Evolutionary conservation across 2,113 vertebrate genomes (phyloP), one percentile per base, ranked within the genome.

Genomic region (Myxocyprinus asiaticus): DNA sequence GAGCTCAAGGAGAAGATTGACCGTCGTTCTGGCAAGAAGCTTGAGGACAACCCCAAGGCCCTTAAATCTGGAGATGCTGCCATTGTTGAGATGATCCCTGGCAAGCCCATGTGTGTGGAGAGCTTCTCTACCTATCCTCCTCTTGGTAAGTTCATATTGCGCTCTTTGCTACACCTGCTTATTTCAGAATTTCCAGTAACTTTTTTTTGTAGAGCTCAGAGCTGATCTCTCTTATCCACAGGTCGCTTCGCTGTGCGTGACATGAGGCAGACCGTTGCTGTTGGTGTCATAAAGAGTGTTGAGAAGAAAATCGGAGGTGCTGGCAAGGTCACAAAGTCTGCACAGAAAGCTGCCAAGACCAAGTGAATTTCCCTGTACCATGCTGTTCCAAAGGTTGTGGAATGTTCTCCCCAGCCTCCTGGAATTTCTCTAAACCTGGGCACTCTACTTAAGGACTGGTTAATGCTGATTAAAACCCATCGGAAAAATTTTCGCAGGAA

Each of bases 401-500:
- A 48, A 45, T 61, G 67, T 85, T 85, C 86, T 85, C 86, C 83
- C 56, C 86, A 79, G 79, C 85, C 85, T 73, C 89, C 85, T 84
- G 87, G 82, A 85, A 85, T 89, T 76, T 89, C 86, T 48, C 88
- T 86, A 83, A 91, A 88, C 85, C 90, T 89, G 81, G 90, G 89
- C 84, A 91, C 91, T 90, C 78, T 92, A 84, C 89, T 94, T 72
- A 94, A 94, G 91, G 92, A 94, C 93, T 94, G 93, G 93, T 88
- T 94, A 91, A 94, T 93, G 93, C 89, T 94, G 90, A 94, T 94
- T 89, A 94, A 94, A 92, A 94, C 92, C 80, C 92, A 94, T 89
- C 90, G 92, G 65, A 94, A 94, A 91, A 94, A 90, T 93, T 94
- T 94, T 85, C 92, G 93, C 91, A 94, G 93, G 93, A 94, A 94